Conservation (phyloP, 2,888 invertebrate species). For the Parascotia fuliginaria region DNA sequence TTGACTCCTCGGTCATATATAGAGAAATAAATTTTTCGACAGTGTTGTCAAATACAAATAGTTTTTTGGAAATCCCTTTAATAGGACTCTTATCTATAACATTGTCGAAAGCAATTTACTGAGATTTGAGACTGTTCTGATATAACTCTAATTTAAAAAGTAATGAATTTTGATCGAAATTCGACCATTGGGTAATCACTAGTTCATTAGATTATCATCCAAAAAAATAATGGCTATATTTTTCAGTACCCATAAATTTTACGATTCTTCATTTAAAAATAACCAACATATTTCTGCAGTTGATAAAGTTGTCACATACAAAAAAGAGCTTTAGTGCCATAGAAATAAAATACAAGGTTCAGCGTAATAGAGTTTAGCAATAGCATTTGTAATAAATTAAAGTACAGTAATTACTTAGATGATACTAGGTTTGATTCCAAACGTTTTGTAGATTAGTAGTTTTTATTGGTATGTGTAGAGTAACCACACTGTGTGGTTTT, state of each 20-base stretch:
- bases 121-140: no score
- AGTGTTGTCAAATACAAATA: no score
- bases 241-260: neutral
- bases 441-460: slow-evolving; percentile 34
- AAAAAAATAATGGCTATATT: neutral
- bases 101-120: no score
- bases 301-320: neutral
- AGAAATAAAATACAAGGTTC: neutral
- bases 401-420: slow-evolving; percentile 30
- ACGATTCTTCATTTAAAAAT: neutral
- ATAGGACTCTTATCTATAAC: no score
- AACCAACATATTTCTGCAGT: neutral
- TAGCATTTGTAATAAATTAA: neutral
- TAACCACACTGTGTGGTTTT: neutral
- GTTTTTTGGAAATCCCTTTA: no score
- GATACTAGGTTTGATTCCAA: slow-evolving; percentile 35
- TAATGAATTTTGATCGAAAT: no score
- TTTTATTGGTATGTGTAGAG: slow-evolving; percentile 21
- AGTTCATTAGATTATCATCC: no score
- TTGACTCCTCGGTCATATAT: no score
- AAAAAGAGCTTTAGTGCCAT: neutral
- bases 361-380: neutral
- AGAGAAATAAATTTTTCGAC: no score
- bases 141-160: no score
- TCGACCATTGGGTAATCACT: no score